These are phyloP conservation scores for Vesta saturnalis DNA, from an alignment of 2,888 invertebrate species.

Conservation along the genomic window DNA sequence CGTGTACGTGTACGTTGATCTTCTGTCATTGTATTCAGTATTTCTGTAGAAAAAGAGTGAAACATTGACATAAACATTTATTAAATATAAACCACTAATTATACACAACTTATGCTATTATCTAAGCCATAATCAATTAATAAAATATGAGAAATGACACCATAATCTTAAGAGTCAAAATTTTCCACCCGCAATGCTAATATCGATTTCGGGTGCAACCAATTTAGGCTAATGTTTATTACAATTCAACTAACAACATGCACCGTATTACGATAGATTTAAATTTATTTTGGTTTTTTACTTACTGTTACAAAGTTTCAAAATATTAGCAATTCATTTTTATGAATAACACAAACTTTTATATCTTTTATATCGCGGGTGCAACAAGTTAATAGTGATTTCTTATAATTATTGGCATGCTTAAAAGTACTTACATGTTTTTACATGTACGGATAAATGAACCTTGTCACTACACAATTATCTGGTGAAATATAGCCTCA, in stretches of 20 bases:
- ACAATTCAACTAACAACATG: neutral
- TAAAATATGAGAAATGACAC: constrained; percentile 18
- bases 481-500: neutral
- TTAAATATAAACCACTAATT: constrained; percentile 19
- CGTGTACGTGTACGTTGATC: no score
- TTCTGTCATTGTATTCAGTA: constrained; percentile 21
- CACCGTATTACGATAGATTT: neutral
- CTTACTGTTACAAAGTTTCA: constrained; percentile 17
- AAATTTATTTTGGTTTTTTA: constrained; percentile 11
- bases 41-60: no score
- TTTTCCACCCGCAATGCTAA: no score
- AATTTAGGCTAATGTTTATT: constrained; percentile 17
- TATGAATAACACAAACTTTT: constrained; percentile 13
- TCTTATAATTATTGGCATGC: constrained; percentile 2
- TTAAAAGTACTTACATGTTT: neutral
- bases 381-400: constrained; percentile 7
- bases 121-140: constrained; percentile 11
- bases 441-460: neutral
- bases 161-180: neutral
- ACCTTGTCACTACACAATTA: neutral
- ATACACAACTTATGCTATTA: constrained; percentile 24
- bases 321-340: constrained; percentile 11
- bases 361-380: constrained; percentile 16
- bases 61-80: no score
- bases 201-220: constrained; percentile 27